phyloP scores from a whole-genome alignment of 2,797 vertebrate species.

The Gephyroberyx darwinii region DNA sequence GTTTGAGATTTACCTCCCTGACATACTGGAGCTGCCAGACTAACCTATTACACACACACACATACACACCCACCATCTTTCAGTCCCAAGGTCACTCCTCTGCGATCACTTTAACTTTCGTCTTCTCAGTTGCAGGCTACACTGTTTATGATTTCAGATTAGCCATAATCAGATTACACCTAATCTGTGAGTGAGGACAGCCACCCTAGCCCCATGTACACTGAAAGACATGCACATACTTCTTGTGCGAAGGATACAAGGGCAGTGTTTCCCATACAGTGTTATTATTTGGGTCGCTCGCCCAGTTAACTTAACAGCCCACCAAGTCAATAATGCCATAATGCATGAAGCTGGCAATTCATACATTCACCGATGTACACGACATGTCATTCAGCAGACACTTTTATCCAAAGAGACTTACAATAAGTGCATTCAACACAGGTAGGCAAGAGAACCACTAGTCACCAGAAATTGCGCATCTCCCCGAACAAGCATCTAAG shows the following conservation, averaged over 20 bases:
- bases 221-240: slow-evolving; percentile 13
- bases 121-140: slow-evolving; percentile 14
- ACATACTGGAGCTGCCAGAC: not conserved
- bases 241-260: too few species aligned
- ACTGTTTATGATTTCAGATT: slow-evolving; percentile 63
- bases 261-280: too few species aligned
- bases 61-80: slow-evolving; percentile 3
- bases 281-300: too few species aligned
- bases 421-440: too few species aligned
- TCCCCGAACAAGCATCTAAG: too few species aligned
- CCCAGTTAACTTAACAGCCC: too few species aligned
- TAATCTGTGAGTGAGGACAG: slow-evolving; percentile 55
- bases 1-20: not conserved
- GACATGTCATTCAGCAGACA: not conserved
- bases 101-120: slow-evolving; percentile 20
- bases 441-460: too few species aligned
- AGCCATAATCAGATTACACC: slow-evolving; percentile 64
- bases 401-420: too few species aligned
- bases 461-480: too few species aligned
- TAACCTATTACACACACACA: not conserved
- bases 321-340: too few species aligned
- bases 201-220: slow-evolving; percentile 28
- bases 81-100: slow-evolving; percentile 11
- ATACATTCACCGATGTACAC: too few species aligned
- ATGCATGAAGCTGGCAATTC: not conserved